Conservation (phyloP, 2,113 vertebrate species). For the Atractosteus spatula region DNA sequence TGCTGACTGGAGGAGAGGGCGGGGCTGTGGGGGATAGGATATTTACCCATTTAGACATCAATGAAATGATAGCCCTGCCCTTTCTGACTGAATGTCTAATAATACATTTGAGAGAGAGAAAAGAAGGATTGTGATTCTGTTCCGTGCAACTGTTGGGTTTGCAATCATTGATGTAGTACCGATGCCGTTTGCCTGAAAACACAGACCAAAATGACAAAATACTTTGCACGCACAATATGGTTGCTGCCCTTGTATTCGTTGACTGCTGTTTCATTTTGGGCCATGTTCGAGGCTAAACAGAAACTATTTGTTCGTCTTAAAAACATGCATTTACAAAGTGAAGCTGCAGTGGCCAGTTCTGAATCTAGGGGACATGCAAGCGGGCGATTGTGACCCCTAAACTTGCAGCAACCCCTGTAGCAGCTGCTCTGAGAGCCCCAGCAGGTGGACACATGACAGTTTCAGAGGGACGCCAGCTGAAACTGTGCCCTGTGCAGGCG, state of each 20-base stretch:
- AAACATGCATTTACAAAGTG: too few relatives aligned
- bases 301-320: too few relatives aligned
- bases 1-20: constrained; percentile 29
- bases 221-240: background rate
- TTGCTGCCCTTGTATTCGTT: too few relatives aligned
- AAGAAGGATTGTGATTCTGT: background rate
- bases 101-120: too few relatives aligned
- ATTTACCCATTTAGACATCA: constrained; percentile 15
- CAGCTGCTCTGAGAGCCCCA: background rate
- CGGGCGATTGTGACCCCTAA: too few relatives aligned
- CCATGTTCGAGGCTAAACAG: too few relatives aligned
- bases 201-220: background rate
- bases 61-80: constrained; percentile 7
- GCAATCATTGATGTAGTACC: constrained; percentile 6
- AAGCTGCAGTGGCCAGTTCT: too few relatives aligned
- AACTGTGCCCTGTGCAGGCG: background rate
- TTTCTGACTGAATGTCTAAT: too few relatives aligned
- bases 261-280: too few relatives aligned
- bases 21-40: background rate
- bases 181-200: constrained; percentile 4
- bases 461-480: background rate
- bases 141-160: background rate
- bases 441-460: background rate
- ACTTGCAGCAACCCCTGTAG: background rate
- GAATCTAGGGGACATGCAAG: too few relatives aligned